Percentiles rank a stretch among this genome's conserved stretches.
Conservation (phyloP, 1,140 invertebrate species). For the Protaetia brevitarsis region DNA sequence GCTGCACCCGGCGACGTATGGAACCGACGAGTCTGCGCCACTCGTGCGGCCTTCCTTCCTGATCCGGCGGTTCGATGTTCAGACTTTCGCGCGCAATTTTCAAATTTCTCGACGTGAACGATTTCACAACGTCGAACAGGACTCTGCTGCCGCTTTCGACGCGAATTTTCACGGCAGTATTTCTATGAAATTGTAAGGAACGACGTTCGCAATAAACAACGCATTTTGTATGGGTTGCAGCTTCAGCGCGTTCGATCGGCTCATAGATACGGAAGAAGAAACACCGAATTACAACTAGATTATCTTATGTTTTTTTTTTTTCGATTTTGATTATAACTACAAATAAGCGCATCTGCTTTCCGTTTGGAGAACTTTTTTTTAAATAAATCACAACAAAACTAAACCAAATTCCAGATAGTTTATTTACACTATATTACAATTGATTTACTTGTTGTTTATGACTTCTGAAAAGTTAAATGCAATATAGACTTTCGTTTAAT, state of each 20-base stretch:
- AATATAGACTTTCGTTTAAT: too few species aligned
- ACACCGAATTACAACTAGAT: not conserved
- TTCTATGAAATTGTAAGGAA: not conserved
- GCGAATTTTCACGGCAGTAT: not conserved
- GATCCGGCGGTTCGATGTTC: conserved; percentile 37
- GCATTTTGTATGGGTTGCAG: not conserved
- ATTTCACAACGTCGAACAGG: conserved; percentile 19
- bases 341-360: conserved; percentile 23
- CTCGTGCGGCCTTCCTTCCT: conserved; percentile 41
- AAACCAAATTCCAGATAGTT: not conserved
- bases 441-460: conserved; percentile 11
- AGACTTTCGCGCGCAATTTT: conserved; percentile 43
- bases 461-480: not conserved
- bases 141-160: conserved; percentile 2
- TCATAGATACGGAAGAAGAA: not conserved
- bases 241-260: not conserved
- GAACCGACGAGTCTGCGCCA: conserved; percentile 47
- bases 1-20: conserved; percentile 44
- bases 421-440: not conserved
- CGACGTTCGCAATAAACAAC: not conserved
- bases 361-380: conserved; percentile 2
- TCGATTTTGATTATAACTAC: not conserved
- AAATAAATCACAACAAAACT: conserved; percentile 15
- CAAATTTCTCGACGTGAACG: conserved; percentile 19
- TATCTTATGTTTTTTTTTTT: not conserved